Base-by-base conservation (phyloP, 1,140 invertebrate species). In the Ceratosolen fusciceps region DNA sequence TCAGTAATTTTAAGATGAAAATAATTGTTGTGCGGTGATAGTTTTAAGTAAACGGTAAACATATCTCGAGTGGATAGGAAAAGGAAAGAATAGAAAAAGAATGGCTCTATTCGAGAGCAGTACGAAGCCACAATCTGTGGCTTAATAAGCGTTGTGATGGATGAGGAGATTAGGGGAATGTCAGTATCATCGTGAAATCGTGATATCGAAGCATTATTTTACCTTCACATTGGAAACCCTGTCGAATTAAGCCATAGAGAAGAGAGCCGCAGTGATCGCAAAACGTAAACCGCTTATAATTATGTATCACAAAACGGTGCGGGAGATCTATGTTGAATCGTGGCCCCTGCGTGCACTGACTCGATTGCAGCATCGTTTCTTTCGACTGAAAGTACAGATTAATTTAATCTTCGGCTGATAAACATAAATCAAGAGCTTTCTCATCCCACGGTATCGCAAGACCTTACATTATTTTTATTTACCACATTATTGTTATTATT, bases 261-360 rank as follows among this genome's bases (percentile, higher is more conserved):
- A 98, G 90, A 21, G 96, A 97, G 74, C 98, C 99, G 91, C 98
- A 99, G 89, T 99, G 98, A 91, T 99, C 98, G 93, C 99, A 99
- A 91, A 99, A 99, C 49, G 99, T 99, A 88, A 98, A 98, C 80
- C 96, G 92, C 91, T 98, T 99, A 91, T 98, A 99, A 86, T 94
- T 99, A 91, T 99, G 98, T 80, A 96, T 93, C 67, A 94, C 93
- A 90, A 96, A 97, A 31, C 97, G 94, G 92, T 99, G 99, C 74
- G 98, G 98, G 80, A 99, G 93, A 91, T 99, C 99, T 82, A 99
- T 98, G 90, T 95, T 99, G 92, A 99, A 99, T 58, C 98, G 92
- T 88, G 96, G 94, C 67, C 94, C 95, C 85, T 92, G 85, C 1
- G 84, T 80, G 8, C 62, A 76, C 83, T 91, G 90, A 83, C 85